Conservation (phyloP, 2,888 invertebrate species). For the Eupithecia inturbata region DNA sequence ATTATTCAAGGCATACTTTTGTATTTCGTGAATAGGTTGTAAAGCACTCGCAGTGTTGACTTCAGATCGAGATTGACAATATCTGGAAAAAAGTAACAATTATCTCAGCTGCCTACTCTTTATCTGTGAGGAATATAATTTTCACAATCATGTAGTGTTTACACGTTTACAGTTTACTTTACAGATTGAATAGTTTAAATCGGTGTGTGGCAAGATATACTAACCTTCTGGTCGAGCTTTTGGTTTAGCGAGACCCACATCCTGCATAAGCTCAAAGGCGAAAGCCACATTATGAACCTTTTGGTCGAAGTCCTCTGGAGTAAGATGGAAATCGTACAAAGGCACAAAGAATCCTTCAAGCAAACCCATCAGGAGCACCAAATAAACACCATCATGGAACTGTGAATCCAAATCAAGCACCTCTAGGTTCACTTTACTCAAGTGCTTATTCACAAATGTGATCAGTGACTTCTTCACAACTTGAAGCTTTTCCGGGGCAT, state of each 20-base stretch:
- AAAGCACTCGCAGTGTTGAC: constrained; percentile 97
- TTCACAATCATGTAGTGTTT: constrained; percentile 1
- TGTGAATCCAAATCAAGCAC: constrained; percentile 96
- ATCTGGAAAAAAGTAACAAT: constrained; percentile 86
- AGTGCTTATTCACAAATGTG: constrained; percentile 99
- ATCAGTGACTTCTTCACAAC: constrained; percentile 98
- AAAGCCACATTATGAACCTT: constrained; percentile 98
- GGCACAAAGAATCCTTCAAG: constrained; percentile 99
- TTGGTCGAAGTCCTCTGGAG: constrained; percentile 95
- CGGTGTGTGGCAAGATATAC: background rate
- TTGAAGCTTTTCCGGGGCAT: constrained; percentile 98
- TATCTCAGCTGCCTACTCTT: background rate
- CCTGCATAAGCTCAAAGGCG: constrained; percentile 99
- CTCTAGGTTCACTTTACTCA: constrained; percentile 98
- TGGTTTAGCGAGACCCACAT: constrained; percentile 95
- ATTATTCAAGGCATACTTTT: constrained; percentile 84
- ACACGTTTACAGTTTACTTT: background rate
- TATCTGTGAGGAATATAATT: background rate
- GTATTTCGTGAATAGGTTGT: constrained; percentile 98
- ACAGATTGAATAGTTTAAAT: too few species aligned
- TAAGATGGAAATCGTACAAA: constrained; percentile 95
- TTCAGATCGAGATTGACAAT: constrained; percentile 99
- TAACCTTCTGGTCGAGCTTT: constrained; percentile 98
- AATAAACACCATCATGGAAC: constrained; percentile 98
- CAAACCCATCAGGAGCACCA: constrained; percentile 97